A percentile compares a stretch with the other conserved stretches of the same genome.
phyloP scores from a whole-genome alignment of 2,113 vertebrate species.

The Pantherophis guttatus region DNA sequence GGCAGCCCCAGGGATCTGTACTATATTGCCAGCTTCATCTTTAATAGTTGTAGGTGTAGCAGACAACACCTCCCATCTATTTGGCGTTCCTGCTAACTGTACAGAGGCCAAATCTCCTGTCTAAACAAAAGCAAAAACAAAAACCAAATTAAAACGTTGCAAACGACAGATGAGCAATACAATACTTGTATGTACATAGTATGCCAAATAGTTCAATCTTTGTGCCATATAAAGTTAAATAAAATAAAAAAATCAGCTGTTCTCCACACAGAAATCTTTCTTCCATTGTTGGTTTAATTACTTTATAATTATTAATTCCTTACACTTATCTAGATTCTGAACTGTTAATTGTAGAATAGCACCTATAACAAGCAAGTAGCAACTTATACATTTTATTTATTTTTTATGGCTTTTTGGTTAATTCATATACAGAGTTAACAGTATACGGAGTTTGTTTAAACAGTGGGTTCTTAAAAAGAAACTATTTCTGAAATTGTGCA shows the following conservation, averaged over 20 bases:
- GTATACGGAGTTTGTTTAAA: background rate
- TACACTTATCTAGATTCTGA: background rate
- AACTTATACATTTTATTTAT: background rate
- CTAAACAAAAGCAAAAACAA: conserved; percentile 73
- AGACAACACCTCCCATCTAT: conserved; percentile 94
- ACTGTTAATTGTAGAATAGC: background rate
- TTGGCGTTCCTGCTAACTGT: conserved; percentile 87
- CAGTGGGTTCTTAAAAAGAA: background rate
- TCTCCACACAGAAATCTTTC: background rate
- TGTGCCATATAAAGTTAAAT: too few species aligned
- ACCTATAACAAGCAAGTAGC: background rate
- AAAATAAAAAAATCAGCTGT: background rate
- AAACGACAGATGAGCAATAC: conserved; percentile 34
- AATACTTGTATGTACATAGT: conserved; percentile 28
- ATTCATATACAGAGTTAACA: background rate
- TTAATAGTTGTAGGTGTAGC: conserved; percentile 83
- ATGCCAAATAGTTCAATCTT: background rate
- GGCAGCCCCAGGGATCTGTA: conserved; percentile 91
- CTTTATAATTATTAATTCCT: background rate
- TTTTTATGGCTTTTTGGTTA: background rate
- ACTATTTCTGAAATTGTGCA: background rate
- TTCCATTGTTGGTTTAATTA: background rate
- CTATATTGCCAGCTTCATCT: conserved; percentile 91
- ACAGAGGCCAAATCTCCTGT: conserved; percentile 86
- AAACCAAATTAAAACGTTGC: conserved; percentile 29